A percentile compares a stretch with the other conserved stretches of the same genome.
Evolutionary conservation across 2,888 invertebrate species (phyloP).

Genomic region (Chaetoderma sp.): DNA sequence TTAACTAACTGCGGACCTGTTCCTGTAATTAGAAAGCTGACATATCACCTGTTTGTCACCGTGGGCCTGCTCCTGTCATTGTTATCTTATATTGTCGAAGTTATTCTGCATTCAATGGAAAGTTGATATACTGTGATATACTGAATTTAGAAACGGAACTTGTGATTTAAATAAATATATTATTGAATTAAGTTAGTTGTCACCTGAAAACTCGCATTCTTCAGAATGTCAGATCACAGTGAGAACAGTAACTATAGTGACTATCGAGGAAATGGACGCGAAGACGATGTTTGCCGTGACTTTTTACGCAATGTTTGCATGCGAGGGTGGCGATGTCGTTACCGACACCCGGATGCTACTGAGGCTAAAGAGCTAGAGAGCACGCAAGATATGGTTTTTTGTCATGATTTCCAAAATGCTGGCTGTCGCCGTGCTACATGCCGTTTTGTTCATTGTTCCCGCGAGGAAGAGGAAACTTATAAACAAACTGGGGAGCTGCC

Average conservation of each 20-base stretch:
- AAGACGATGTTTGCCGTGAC: conserved; percentile 74
- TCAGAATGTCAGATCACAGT: conserved; percentile 58
- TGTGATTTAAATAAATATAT: too few species aligned
- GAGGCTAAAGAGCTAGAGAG: conserved; percentile 64
- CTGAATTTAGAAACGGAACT: too few species aligned
- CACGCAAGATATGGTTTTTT: conserved; percentile 70
- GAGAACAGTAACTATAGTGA: conserved; percentile 53
- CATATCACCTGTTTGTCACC: too few species aligned
- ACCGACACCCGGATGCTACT: conserved; percentile 71
- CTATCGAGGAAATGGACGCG: conserved; percentile 39
- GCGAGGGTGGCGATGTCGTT: conserved; percentile 75
- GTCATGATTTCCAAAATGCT: conserved; percentile 79
- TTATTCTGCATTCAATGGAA: too few species aligned
- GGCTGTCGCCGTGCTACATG: conserved; percentile 81
- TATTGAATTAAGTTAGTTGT: too few species aligned
- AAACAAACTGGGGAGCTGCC: conserved; percentile 81
- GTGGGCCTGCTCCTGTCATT: too few species aligned
- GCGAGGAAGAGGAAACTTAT: conserved; percentile 80
- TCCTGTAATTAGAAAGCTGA: too few species aligned
- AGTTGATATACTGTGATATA: too few species aligned
- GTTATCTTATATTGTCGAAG: too few species aligned
- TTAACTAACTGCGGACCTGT: too few species aligned
- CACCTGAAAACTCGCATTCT: too few species aligned
- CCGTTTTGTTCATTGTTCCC: conserved; percentile 82
- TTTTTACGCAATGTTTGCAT: conserved; percentile 75